Percentiles rank a stretch among this genome's conserved stretches.
Conservation (phyloP, 2,888 invertebrate genomes). For the Nebria brevicollis region DNA sequence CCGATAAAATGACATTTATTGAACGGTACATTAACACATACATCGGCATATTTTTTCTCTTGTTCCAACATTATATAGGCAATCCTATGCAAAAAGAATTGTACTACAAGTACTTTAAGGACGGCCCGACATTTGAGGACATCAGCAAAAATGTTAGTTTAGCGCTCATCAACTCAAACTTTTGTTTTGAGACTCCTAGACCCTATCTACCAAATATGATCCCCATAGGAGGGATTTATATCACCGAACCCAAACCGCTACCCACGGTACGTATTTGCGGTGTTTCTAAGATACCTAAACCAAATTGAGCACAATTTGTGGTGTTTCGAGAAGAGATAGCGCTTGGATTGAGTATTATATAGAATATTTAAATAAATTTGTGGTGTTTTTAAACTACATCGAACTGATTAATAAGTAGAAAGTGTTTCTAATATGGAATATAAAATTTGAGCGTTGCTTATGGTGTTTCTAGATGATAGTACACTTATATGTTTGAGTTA, state of each 20-base stretch:
- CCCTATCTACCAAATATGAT: constrained; percentile 44
- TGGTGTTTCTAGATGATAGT: too few species aligned
- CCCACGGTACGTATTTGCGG: neutral
- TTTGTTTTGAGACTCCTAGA: constrained; percentile 30
- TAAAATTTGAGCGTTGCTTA: too few species aligned
- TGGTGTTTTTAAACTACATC: neutral
- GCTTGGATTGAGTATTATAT: too few species aligned
- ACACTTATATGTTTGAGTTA: too few species aligned
- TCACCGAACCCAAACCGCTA: constrained; percentile 28
- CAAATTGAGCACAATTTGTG: neutral
- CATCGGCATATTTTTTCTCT: constrained; percentile 28
- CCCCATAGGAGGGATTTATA: constrained; percentile 27
- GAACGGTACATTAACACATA: constrained; percentile 56
- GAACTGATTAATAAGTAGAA: too few species aligned
- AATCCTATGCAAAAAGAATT: constrained; percentile 45
- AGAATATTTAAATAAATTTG: too few species aligned
- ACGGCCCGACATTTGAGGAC: constrained; percentile 49
- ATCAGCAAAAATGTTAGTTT: constrained; percentile 36
- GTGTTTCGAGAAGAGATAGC: neutral
- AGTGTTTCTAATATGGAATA: too few species aligned
- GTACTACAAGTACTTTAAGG: constrained; percentile 50
- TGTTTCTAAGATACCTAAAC: neutral
- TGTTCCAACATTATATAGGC: constrained; percentile 35
- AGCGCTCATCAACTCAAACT: constrained; percentile 19
- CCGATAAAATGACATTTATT: constrained; percentile 57